These are phyloP conservation scores for Zaprionus gabonicus DNA, from an alignment of 1,140 invertebrate genomes.

Conservation along the genomic window DNA sequence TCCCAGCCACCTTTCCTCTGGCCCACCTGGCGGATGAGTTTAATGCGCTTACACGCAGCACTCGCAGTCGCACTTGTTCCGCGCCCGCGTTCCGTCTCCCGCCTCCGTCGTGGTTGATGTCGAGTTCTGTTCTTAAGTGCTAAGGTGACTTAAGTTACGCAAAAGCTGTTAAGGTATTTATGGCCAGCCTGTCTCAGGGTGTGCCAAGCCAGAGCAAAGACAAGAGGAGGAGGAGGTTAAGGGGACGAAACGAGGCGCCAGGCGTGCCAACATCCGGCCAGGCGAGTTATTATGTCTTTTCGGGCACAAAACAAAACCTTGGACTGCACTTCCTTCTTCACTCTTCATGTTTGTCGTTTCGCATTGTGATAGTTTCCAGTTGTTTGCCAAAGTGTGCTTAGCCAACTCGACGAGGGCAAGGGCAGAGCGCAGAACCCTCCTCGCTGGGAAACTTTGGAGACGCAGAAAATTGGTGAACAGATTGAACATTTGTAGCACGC, in stretches of 20 bases:
- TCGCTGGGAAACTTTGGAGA: too few species aligned
- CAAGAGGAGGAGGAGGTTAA: background rate
- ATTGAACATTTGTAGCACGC: background rate
- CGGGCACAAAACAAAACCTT: slow-evolving; percentile 15
- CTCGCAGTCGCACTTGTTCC: slow-evolving; percentile 36
- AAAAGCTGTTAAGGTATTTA: slow-evolving; percentile 81
- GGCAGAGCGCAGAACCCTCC: background rate
- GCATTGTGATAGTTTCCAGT: slow-evolving; percentile 30
- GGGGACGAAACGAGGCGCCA: background rate
- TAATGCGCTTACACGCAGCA: slow-evolving; percentile 67
- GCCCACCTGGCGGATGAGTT: slow-evolving; percentile 56
- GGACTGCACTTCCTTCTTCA: slow-evolving; percentile 7
- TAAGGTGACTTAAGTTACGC: slow-evolving; percentile 77
- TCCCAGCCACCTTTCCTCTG: too few species aligned
- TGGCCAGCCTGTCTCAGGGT: slow-evolving; percentile 54
- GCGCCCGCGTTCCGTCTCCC: background rate
- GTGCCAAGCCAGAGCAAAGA: slow-evolving; percentile 30
- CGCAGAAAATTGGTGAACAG: background rate
- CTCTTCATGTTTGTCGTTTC: slow-evolving; percentile 32
- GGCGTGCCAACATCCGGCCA: slow-evolving; percentile 36
- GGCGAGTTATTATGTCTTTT: slow-evolving; percentile 44
- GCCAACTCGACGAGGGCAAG: slow-evolving; percentile 4
- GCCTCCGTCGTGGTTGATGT: background rate
- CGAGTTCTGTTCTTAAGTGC: slow-evolving; percentile 58
- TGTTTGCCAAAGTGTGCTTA: slow-evolving; percentile 33